phyloP scores from a whole-genome alignment of 2,888 invertebrate species.

The Gortyna flavago region DNA sequence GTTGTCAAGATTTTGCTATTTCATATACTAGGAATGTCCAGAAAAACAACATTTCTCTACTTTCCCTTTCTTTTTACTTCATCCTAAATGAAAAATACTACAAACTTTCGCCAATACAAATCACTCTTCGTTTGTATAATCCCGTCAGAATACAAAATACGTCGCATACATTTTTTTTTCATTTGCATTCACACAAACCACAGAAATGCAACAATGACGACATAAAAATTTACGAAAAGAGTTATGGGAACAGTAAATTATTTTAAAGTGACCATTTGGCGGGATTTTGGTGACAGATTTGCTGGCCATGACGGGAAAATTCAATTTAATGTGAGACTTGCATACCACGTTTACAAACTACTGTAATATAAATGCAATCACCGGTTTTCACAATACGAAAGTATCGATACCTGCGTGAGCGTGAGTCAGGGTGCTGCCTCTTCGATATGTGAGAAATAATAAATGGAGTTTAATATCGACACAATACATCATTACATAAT shows the following conservation, averaged over 20 bases:
- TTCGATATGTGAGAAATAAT: slow-evolving; percentile 44
- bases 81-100: background rate
- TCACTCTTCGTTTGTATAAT: slow-evolving; percentile 36
- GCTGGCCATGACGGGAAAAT: slow-evolving; percentile 70
- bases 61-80: too few species aligned
- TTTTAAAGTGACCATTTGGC: slow-evolving; percentile 79
- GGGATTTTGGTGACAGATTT: slow-evolving; percentile 75
- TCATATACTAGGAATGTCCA: background rate
- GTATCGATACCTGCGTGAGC: slow-evolving; percentile 31
- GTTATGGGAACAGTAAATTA: slow-evolving; percentile 80
- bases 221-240: slow-evolving; percentile 74
- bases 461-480: slow-evolving; percentile 42
- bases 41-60: background rate
- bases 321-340: slow-evolving; percentile 67
- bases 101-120: slow-evolving; percentile 43
- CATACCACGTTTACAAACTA: slow-evolving; percentile 58
- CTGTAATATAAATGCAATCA: slow-evolving; percentile 55
- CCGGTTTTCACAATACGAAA: slow-evolving; percentile 59
- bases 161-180: slow-evolving; percentile 67
- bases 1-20: background rate
- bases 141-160: slow-evolving; percentile 67
- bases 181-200: slow-evolving; percentile 70
- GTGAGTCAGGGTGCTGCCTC: slow-evolving; percentile 35
- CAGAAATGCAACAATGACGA: slow-evolving; percentile 78
- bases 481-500: slow-evolving; percentile 28